These are phyloP conservation scores for Mayetiola destructor DNA, from an alignment of 2,888 invertebrate genomes.

Conservation along the genomic window DNA sequence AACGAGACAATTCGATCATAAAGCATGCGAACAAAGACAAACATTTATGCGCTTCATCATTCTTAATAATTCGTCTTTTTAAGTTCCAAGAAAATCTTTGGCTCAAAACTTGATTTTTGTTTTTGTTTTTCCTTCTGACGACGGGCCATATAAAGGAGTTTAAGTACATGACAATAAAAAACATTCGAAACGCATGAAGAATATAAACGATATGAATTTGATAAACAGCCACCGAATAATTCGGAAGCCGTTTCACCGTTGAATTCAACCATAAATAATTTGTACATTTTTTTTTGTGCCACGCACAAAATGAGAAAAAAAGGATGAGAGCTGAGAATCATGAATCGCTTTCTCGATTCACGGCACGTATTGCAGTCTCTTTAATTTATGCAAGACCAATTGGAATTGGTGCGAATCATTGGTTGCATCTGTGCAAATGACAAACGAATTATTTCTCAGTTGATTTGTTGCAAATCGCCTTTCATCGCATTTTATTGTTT, in stretches of 20 bases:
- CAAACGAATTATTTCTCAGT: constrained; percentile 12
- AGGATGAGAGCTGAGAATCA: too few species aligned
- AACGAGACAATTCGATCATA: too few species aligned
- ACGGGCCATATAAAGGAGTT: not conserved
- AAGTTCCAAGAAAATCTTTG: too few species aligned
- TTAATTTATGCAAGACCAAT: not conserved
- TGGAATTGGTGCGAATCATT: constrained; percentile 4
- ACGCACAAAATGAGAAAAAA: too few species aligned
- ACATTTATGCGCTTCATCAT: not conserved
- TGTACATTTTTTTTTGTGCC: too few species aligned
- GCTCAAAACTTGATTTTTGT: not conserved
- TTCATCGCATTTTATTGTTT: too few species aligned
- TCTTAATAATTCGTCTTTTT: not conserved
- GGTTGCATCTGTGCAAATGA: not conserved
- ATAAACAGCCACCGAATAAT: constrained; percentile 3
- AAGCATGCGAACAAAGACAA: not conserved
- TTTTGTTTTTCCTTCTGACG: not conserved
- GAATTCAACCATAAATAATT: constrained; percentile 2
- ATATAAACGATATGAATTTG: not conserved
- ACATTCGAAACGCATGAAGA: not conserved
- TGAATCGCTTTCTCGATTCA: too few species aligned
- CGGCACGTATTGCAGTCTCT: too few species aligned
- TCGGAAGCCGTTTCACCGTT: not conserved
- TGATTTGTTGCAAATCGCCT: constrained; percentile 1
- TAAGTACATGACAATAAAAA: not conserved